Base-by-base conservation (phyloP, 2,797 vertebrate genomes). In the Sciaenops ocellatus region DNA sequence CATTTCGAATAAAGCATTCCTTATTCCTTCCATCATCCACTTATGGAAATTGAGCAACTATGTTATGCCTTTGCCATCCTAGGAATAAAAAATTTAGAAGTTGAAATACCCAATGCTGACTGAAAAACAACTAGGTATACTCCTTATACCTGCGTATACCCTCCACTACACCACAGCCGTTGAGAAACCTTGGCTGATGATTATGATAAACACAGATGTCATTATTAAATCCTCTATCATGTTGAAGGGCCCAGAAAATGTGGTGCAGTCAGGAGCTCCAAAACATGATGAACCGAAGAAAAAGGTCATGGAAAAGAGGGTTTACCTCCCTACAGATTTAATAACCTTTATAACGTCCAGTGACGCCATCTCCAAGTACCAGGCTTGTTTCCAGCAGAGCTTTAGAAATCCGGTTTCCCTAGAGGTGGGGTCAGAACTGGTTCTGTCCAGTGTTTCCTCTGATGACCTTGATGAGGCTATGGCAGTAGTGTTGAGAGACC, bases 381-480 rank as follows among this genome's bases (percentile, higher is more conserved):
- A 92, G 44, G 7, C 34, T 24, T 85, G 76, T 10, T 93, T 94
- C 60, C 54, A 74, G 50, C 76, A 85, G 59, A 87, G 56, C n/a
- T 80, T 94, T 16, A 74, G 79, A 51, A 80, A 80, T 50, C 89
- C 90, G 0, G 89, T 94, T 57, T 69, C 67, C 51, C 13, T 93
- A 0, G 75, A 93, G 12, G 55, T 59, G 1, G 8, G 26, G 2
- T 78, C 72, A 5, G 80, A 91, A 10, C 48, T 95, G 44, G n/a
- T 91, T 63, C 52, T 95, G 34, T 81, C 78, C 47, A 93, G 94
- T 79, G 70, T 93, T 61, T 93, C 93, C 1, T 10, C 66, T 5
- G 79, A 70, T 8, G 84, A 86, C 0, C 76, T 95, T 38, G 73
- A 90, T 1, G 89, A 94, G 41, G 94, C 93, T 0, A 57, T 63